A percentile compares a stretch with the other conserved stretches of the same genome.
These are phyloP conservation scores for Narcine bancroftii DNA, from an alignment of 2,113 vertebrate genomes.

Conservation along the genomic window DNA sequence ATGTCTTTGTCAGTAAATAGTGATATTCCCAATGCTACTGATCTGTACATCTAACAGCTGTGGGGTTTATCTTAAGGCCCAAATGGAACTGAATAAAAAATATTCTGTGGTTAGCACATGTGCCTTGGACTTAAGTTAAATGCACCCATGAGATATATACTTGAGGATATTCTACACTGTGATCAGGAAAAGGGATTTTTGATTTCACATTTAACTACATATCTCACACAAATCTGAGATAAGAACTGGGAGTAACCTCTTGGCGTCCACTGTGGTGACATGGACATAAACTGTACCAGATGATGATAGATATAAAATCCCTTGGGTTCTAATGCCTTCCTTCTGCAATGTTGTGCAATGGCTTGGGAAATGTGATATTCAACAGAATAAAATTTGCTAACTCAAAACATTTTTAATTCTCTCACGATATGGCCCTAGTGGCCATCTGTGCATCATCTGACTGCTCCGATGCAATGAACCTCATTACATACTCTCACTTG, in stretches of 20 bases:
- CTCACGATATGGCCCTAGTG: neutral
- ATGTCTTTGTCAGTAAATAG: neutral
- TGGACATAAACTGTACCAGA: neutral
- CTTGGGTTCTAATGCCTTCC: neutral
- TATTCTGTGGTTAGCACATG: neutral
- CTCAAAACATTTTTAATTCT: neutral
- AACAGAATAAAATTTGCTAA: neutral
- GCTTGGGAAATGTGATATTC: neutral
- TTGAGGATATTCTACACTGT: neutral
- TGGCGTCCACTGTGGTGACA: no score
- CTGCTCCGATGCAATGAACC: neutral
- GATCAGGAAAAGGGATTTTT: neutral
- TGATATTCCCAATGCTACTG: neutral
- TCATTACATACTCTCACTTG: no score
- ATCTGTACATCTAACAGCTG: neutral
- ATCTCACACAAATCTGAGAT: conserved; percentile 5
- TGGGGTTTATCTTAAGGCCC: neutral
- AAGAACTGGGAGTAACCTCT: neutral
- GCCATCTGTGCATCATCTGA: neutral
- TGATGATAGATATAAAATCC: neutral
- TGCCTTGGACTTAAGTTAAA: neutral
- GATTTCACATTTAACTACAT: neutral
- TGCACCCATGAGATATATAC: neutral
- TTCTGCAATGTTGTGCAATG: neutral
- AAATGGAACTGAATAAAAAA: neutral